phyloP scores from a whole-genome alignment of 2,113 vertebrate genomes.

The Poecilia latipinna region DNA sequence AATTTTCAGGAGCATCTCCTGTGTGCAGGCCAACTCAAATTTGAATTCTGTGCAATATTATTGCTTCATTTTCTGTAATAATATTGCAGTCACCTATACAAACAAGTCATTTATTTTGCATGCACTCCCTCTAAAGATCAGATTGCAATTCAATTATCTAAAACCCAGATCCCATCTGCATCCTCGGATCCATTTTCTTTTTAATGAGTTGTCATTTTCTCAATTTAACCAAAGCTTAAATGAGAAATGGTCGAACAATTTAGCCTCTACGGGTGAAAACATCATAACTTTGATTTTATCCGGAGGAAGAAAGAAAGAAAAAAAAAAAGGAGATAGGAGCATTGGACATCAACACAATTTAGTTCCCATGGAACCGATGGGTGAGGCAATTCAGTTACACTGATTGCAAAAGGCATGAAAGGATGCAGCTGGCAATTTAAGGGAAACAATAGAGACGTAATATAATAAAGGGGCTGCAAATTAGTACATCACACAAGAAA shows the following conservation, averaged over 20 bases:
- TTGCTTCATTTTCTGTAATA: constrained; percentile 54
- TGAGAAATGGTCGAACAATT: constrained; percentile 47
- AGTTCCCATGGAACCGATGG: constrained; percentile 18
- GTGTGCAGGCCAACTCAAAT: constrained; percentile 8
- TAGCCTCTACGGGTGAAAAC: constrained; percentile 33
- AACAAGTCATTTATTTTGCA: constrained; percentile 60
- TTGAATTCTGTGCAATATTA: constrained; percentile 29
- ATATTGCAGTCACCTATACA: constrained; percentile 40
- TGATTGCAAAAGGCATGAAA: constrained; percentile 24
- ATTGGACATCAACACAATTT: constrained; percentile 35
- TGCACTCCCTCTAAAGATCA: constrained; percentile 54
- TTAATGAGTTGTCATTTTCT: constrained; percentile 68
- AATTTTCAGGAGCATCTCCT: constrained; percentile 14
- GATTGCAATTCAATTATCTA: constrained; percentile 68
- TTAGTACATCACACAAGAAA: constrained; percentile 4
- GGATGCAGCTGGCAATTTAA: constrained; percentile 33
- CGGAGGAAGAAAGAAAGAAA: neutral
- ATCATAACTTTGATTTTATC: constrained; percentile 50
- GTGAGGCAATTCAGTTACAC: constrained; percentile 40
- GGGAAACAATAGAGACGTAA: constrained; percentile 29
- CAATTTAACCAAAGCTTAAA: constrained; percentile 33
- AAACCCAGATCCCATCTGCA: constrained; percentile 60
- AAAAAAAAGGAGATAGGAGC: constrained; percentile 16
- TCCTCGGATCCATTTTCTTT: constrained; percentile 59
- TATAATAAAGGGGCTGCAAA: constrained; percentile 29